Evolutionary conservation across 2,797 vertebrate genomes (phyloP).

Genomic region (Coendou prehensilis): DNA sequence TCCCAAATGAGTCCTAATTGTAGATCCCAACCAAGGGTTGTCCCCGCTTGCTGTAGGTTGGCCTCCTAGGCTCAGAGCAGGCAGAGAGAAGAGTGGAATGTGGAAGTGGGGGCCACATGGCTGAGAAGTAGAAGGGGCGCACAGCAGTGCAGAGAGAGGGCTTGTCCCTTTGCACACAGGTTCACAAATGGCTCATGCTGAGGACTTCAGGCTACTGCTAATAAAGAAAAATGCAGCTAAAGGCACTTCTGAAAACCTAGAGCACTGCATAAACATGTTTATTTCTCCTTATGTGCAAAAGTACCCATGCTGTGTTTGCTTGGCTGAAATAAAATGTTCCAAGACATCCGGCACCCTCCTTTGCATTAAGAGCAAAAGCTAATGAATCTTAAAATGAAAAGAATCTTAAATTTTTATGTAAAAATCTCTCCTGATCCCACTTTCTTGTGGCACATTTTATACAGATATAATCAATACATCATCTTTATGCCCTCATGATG

Average conservation of each 20-base stretch:
- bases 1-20: not conserved
- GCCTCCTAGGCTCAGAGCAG: not conserved
- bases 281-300: conserved; percentile 57
- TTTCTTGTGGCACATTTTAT: not conserved
- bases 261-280: conserved; percentile 51
- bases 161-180: not conserved
- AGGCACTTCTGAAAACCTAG: conserved; percentile 58
- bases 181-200: not conserved
- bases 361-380: conserved; percentile 62
- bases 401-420: conserved; percentile 13
- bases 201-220: conserved; percentile 41
- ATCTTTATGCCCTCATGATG: not conserved
- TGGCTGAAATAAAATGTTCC: conserved; percentile 68
- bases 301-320: conserved; percentile 51
- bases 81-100: not conserved
- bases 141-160: too few species aligned
- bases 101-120: not conserved
- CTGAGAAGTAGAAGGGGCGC: not conserved
- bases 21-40: not conserved
- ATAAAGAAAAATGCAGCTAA: conserved; percentile 41
- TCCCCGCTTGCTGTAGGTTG: not conserved
- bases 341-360: conserved; percentile 25
- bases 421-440: conserved; percentile 41
- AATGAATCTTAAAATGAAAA: conserved; percentile 57
- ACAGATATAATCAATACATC: conserved; percentile 22